phyloP scores from a whole-genome alignment of 92 coral and sea anemone genomes.

The Umimayanthus chanpuru region DNA sequence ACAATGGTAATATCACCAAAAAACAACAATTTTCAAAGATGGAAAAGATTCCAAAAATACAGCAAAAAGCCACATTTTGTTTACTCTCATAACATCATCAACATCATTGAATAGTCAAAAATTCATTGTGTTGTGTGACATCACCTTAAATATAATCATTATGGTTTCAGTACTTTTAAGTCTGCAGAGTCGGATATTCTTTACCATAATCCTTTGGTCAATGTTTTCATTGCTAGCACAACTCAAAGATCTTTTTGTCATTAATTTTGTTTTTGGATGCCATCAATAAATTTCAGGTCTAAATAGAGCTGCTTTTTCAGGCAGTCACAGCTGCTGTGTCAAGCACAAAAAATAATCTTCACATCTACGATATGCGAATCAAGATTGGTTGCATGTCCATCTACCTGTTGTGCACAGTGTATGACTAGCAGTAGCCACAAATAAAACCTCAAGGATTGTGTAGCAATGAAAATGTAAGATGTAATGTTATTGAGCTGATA shows the following conservation, averaged over 20 bases:
- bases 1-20: too few relatives aligned
- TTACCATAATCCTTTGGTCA: neutral
- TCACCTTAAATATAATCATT: neutral
- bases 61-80: neutral
- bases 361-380: neutral
- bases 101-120: neutral
- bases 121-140: neutral
- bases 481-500: neutral
- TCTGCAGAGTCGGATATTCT: neutral
- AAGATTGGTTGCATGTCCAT: neutral
- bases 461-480: constrained; percentile 1
- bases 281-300: too few relatives aligned
- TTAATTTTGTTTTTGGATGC: too few relatives aligned
- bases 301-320: neutral
- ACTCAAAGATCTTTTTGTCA: neutral
- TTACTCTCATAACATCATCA: neutral
- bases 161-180: neutral
- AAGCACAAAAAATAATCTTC: neutral
- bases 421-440: neutral
- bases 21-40: neutral
- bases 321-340: neutral
- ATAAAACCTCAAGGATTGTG: neutral
- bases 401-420: neutral
- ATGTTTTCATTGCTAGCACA: neutral
- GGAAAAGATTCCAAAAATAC: too few relatives aligned